Evolutionary conservation across 1,140 invertebrate genomes (phyloP).

Genomic region (Zaprionus kolodkinae): DNA sequence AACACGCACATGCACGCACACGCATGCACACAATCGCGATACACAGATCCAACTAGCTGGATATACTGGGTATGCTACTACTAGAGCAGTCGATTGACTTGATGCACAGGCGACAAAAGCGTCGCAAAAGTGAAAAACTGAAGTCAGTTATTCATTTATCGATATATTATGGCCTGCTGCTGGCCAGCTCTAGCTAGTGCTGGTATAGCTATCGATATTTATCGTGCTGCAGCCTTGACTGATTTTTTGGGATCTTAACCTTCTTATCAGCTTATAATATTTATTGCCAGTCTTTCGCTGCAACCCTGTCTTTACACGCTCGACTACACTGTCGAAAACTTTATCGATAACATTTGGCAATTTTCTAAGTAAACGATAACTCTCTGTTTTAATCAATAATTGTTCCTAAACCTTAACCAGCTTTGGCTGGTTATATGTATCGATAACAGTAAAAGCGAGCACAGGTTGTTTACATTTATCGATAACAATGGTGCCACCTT

Average conservation of each 20-base stretch:
- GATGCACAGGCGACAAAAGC: slow-evolving; percentile 47
- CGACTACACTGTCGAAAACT: neutral
- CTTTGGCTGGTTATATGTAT: neutral
- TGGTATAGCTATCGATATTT: too few relatives aligned
- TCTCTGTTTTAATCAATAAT: neutral
- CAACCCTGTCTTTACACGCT: too few relatives aligned
- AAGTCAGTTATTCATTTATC: too few relatives aligned
- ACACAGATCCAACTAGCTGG: slow-evolving; percentile 1
- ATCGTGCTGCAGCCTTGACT: too few relatives aligned
- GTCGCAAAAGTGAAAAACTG: neutral
- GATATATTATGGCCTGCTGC: too few relatives aligned
- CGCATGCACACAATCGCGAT: neutral
- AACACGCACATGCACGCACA: slow-evolving; percentile 37
- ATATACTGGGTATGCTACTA: too few relatives aligned
- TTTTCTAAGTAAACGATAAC: neutral
- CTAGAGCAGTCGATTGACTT: neutral
- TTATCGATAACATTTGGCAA: neutral
- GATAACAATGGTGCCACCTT: slow-evolving; percentile 24
- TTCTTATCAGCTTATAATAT: too few relatives aligned
- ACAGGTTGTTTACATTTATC: slow-evolving; percentile 1
- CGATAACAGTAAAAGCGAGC: neutral
- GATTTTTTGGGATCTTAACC: too few relatives aligned
- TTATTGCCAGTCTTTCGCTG: too few relatives aligned
- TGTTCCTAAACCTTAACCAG: neutral
- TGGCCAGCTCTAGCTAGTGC: too few relatives aligned